Conservation (phyloP, 2,797 vertebrate genomes). For the Discoglossus pictus region DNA sequence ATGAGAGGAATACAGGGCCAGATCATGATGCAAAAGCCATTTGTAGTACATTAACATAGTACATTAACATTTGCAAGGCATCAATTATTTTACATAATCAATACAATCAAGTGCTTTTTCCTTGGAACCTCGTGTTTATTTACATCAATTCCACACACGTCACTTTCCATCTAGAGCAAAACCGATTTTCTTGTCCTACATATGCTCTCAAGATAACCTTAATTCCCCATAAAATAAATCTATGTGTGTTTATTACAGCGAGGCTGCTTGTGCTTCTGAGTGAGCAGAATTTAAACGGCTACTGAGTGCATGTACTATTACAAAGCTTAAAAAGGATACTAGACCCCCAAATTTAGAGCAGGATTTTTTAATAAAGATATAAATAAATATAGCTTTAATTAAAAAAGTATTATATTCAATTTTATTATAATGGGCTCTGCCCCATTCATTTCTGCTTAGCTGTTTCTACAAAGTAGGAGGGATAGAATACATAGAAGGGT, state of each 20-base stretch:
- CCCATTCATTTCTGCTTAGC: too few species aligned
- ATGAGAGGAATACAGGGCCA: constrained; percentile 29
- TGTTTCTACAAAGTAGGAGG: too few species aligned
- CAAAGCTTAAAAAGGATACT: constrained; percentile 38
- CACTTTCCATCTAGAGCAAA: constrained; percentile 70
- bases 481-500: too few species aligned
- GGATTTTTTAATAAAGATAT: too few species aligned
- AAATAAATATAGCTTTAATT: too few species aligned
- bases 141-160: constrained; percentile 70
- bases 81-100: constrained; percentile 74
- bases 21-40: constrained; percentile 49
- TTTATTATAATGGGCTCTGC: too few species aligned
- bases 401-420: too few species aligned
- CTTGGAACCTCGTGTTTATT: constrained; percentile 66
- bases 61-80: constrained; percentile 69
- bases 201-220: constrained; percentile 64
- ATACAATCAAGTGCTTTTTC: constrained; percentile 74
- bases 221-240: constrained; percentile 66
- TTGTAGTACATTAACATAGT: constrained; percentile 62
- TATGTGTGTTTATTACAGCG: constrained; percentile 45
- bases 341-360: too few species aligned
- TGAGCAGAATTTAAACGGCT: constrained; percentile 32
- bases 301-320: constrained; percentile 42
- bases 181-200: constrained; percentile 67
- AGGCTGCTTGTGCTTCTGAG: constrained; percentile 34